Base-by-base conservation (phyloP, 2,113 vertebrate species). In the Uria aalge region DNA sequence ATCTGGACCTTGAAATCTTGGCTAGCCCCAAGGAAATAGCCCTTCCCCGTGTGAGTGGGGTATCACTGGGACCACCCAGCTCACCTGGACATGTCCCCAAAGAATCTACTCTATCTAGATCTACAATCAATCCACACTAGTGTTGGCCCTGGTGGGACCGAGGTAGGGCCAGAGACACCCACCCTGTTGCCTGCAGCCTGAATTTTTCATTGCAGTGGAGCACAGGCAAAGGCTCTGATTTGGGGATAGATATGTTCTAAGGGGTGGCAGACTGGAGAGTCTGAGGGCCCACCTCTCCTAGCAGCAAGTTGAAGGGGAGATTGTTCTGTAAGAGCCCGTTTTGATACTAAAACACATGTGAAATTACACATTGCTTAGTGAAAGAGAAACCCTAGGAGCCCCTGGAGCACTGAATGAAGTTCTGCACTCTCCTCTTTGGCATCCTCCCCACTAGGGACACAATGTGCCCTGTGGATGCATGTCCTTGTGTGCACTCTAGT, bases 391-490 rank as follows among this genome's bases (percentile, higher is more conserved):
- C 15, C 27, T 20, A 24, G n/a, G 41, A 59, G 5, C 4, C 21
- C 43, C 12, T 1, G 7, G 27, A 83, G 17, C 12, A 30, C 9
- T 2, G 2, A 60, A 45, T 56, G 15, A 74, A 40, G 63, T 85
- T 68, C 55, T 85, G 17, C 4, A 0, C 19, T 52, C 17, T 73
- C 4, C 17, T 11, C 32, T 52, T 56, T 3, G 2, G 14, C 48
- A 63, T 40, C 38, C 26, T 57, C 20, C 24, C 20, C 12, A 2
- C 19, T 13, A 23, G 53, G 80, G 7, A 34, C 2, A 30, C 36
- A 43, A 34, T 0, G 4, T 23, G 29, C 10, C 12, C 1, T 2
- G 21, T 43, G 40, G 47, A 34, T 0, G 1, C 0, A 1, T 38
- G 74, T 62, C 67, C 20, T 60, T 38, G 20, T 19, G 34, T 38